Conservation (phyloP, 2,888 invertebrate genomes). For the Lottia gigantea region DNA sequence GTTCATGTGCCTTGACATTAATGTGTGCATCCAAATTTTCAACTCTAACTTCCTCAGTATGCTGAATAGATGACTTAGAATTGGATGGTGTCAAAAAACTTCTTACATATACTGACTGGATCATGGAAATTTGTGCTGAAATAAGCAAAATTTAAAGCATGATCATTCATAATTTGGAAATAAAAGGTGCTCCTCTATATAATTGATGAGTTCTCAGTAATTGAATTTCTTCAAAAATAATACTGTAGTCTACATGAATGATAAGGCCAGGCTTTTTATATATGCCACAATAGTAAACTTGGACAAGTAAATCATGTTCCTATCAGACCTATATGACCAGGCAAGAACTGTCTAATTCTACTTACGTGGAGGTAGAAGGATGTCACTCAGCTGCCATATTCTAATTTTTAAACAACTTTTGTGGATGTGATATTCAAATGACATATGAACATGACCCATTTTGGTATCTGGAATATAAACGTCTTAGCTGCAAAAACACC, state of each 20-base stretch:
- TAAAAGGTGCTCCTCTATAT: no score
- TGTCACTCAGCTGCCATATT: conserved; percentile 59
- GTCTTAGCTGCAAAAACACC: no score
- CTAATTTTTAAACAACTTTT: conserved; percentile 54
- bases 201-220: no score
- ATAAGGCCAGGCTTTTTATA: no score
- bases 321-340: no score
- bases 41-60: conserved; percentile 59
- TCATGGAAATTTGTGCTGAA: conserved; percentile 61
- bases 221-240: no score
- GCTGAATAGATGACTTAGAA: conserved; percentile 53
- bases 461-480: conserved; percentile 39
- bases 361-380: conserved; percentile 63
- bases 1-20: conserved; percentile 7
- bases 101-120: conserved; percentile 59
- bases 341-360: conserved; percentile 10
- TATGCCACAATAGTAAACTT: no score
- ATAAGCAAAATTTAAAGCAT: conserved; percentile 32
- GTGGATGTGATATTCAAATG: conserved; percentile 61
- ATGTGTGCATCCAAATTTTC: conserved; percentile 39
- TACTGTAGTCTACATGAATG: no score
- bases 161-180: no score
- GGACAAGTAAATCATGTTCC: no score
- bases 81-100: conserved; percentile 59
- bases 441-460: conserved; percentile 57